Conservation (phyloP, 2,888 invertebrate species). For the Crematogaster levior region DNA sequence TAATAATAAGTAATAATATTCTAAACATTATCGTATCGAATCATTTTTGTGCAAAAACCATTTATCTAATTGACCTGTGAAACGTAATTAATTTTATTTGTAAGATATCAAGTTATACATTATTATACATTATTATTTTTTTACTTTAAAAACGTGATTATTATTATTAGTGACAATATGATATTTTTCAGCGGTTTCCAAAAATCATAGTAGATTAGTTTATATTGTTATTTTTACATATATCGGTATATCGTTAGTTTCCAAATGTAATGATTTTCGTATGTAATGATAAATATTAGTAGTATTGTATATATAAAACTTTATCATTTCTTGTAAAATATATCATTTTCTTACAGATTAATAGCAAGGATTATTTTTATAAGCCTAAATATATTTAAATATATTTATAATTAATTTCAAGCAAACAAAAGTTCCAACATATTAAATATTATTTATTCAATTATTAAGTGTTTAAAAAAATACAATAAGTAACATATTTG, state of each 20-base stretch:
- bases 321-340: not conserved
- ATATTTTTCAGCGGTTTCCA: not conserved
- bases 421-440: too few species aligned
- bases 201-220: not conserved
- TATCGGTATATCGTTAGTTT: not conserved
- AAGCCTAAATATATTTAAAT: not conserved
- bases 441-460: too few species aligned
- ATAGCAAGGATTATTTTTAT: not conserved
- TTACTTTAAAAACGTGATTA: not conserved
- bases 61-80: not conserved
- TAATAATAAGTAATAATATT: conserved; percentile 2
- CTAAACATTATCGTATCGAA: not conserved
- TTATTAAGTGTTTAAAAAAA: not conserved
- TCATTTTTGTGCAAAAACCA: not conserved
- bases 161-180: not conserved
- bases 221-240: not conserved
- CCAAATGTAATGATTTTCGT: not conserved
- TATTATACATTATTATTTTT: not conserved
- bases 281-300: not conserved
- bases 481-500: not conserved
- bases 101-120: not conserved
- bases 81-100: not conserved
- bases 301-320: not conserved
- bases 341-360: not conserved
- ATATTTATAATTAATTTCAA: not conserved